Base-by-base conservation (phyloP, 2,888 invertebrate genomes). In the Eupeodes latifasciatus region DNA sequence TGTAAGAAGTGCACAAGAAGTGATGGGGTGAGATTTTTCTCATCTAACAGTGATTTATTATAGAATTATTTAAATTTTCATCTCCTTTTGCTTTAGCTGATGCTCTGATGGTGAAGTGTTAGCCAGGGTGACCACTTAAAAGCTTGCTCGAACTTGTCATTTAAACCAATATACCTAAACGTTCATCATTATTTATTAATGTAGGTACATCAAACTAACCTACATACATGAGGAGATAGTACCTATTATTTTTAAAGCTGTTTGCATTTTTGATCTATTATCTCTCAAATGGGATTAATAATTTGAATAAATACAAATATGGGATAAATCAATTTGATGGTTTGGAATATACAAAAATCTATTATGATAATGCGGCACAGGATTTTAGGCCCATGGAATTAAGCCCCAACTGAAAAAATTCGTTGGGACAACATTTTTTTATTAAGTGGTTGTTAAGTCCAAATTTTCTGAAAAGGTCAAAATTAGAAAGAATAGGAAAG, bases 121-220 rank as follows among this genome's bases (percentile, higher is more conserved):
- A 75, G 83, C 71, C 7, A 57, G 79, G 75, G 75, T 83, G 80
- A 83, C 76, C 79, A 87, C 83, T 87, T 80, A 83, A 87, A 87
- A 87, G 83, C 86, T 86, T 59, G 4, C 49, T 83, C 72, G 16
- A 51, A 69, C n/a, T 71, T 67, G 76, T 64, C 67, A 59, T 57
- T 78, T 69, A 78, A 67, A 57, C 66, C 49, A 66, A 49, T 34
- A 49, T 66, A 66, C 27, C 62, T 62, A 62, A 66, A 49, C 27
- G 66, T 66, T 66, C 14, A 66, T 66, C 9, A 66, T 66, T 66
- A 66, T 62, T 62, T 51, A 66, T 67, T 67, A 49, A 47, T 71
- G 62, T 27, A 27, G 27, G 27, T 69, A 69, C 59, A 62, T 19
- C 3, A 55, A 3, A 55, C 11, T 19, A 9, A 55, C 55, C 55